phyloP scores from a whole-genome alignment of 1,140 invertebrate genomes.

The Drosophila parabipectinata region DNA sequence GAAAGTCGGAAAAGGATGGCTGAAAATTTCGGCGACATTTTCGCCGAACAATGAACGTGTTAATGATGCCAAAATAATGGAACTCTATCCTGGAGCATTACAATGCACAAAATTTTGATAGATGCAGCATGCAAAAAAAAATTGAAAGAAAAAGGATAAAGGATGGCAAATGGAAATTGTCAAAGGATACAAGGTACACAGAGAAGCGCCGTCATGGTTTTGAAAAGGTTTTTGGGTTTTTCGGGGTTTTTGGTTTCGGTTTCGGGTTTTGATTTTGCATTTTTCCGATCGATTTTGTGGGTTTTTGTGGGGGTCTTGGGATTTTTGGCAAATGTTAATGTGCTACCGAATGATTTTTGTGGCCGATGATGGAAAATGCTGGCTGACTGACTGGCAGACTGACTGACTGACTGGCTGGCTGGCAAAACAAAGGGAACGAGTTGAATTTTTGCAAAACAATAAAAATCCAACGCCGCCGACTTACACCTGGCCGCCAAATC shows the following conservation, averaged over 20 bases:
- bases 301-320: background rate
- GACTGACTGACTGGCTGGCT: conserved; percentile 1
- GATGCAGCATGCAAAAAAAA: conserved; percentile 61
- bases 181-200: conserved; percentile 61
- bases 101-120: conserved; percentile 62
- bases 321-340: conserved; percentile 31
- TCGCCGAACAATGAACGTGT: conserved; percentile 69
- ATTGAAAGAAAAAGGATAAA: conserved; percentile 28
- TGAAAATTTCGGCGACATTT: conserved; percentile 37
- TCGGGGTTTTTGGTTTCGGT: conserved; percentile 17
- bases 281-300: conserved; percentile 12
- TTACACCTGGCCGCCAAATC: conserved; percentile 62
- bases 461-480: conserved; percentile 19
- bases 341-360: conserved; percentile 36
- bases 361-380: conserved; percentile 41
- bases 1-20: conserved; percentile 36
- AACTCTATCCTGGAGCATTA: conserved; percentile 53
- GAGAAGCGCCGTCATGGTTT: conserved; percentile 54
- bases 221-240: conserved; percentile 37
- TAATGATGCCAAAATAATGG: conserved; percentile 80
- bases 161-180: conserved; percentile 45
- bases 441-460: conserved; percentile 59
- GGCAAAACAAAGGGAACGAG: conserved; percentile 65
- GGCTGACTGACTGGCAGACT: conserved; percentile 2
- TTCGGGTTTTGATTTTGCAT: conserved; percentile 31